Percentiles rank a stretch among this genome's conserved stretches.
These are phyloP conservation scores for Folsomia candida DNA, from an alignment of 2,888 invertebrate genomes.

Conservation along the genomic window DNA sequence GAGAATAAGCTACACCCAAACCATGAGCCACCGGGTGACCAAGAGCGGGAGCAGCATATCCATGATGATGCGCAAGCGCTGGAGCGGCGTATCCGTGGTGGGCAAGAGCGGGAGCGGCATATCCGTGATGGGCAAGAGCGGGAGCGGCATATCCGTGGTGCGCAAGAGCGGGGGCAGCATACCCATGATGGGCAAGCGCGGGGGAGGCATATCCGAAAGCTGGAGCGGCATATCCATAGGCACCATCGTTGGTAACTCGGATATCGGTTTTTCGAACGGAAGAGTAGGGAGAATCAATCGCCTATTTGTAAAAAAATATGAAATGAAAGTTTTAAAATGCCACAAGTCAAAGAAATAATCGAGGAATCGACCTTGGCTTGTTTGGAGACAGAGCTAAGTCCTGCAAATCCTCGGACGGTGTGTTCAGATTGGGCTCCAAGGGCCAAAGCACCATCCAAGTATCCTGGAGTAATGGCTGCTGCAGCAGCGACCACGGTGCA, in stretches of 20 bases:
- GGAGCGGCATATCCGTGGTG: constrained; percentile 39
- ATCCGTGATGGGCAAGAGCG: constrained; percentile 15
- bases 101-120: constrained; percentile 25
- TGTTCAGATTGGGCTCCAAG: constrained; percentile 34
- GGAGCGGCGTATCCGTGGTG: constrained; percentile 23
- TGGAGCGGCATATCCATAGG: constrained; percentile 39
- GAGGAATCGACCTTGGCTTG: constrained; percentile 31
- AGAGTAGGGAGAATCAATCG: constrained; percentile 44
- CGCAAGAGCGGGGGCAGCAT: constrained; percentile 26
- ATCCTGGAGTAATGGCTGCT: constrained; percentile 31
- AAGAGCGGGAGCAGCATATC: constrained; percentile 20
- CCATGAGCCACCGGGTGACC: constrained; percentile 17
- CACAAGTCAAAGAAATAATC: not conserved
- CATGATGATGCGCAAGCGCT: constrained; percentile 18
- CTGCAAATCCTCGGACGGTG: constrained; percentile 39
- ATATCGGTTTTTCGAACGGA: constrained; percentile 46
- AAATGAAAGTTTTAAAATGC: not conserved
- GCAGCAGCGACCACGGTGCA: constrained; percentile 31
- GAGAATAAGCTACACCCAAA: constrained; percentile 34
- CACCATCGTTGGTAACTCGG: constrained; percentile 47
- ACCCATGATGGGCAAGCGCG: constrained; percentile 27
- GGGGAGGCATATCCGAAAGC: constrained; percentile 21
- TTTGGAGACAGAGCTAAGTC: constrained; percentile 37
- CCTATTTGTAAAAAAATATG: constrained; percentile 26
- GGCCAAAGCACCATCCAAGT: constrained; percentile 27